Evolutionary conservation across 1,140 invertebrate species (phyloP).

Genomic region (Melanaphis sacchari): DNA sequence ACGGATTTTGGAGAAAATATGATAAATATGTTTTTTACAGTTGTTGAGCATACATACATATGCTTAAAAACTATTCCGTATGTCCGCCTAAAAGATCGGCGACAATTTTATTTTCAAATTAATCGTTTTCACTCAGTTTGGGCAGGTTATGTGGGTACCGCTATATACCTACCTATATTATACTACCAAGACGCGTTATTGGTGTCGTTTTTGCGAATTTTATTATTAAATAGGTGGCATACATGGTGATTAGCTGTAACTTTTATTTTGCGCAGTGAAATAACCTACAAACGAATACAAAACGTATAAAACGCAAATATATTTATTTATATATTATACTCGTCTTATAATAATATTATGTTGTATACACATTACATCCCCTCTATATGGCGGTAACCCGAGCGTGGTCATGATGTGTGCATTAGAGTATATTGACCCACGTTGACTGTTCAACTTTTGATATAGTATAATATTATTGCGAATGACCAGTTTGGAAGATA

Average conservation of each 20-base stretch:
- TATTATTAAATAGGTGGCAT: not conserved
- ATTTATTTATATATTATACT: conserved; percentile 2
- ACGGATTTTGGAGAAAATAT: conserved; percentile 24
- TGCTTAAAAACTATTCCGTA: not conserved
- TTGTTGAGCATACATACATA: not conserved
- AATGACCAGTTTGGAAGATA: conserved; percentile 35
- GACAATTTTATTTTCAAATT: not conserved
- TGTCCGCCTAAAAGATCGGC: not conserved
- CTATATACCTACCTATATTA: not conserved
- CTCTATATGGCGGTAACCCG: not conserved
- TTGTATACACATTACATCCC: not conserved
- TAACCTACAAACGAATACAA: not conserved
- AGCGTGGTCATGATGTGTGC: no score
- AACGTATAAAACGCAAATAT: conserved; percentile 2
- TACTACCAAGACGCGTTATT: not conserved
- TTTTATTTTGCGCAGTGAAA: conserved; percentile 44
- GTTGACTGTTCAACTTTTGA: conserved; percentile 9
- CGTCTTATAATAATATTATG: not conserved
- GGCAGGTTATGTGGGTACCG: not conserved
- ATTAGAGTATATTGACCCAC: conserved; percentile 43
- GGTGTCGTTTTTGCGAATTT: not conserved
- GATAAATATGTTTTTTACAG: not conserved
- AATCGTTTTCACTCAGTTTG: conserved; percentile 3
- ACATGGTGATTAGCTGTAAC: not conserved
- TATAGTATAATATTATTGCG: conserved; percentile 20